Conservation (phyloP, 2,888 invertebrate species). For the Cataglyphis livida region DNA sequence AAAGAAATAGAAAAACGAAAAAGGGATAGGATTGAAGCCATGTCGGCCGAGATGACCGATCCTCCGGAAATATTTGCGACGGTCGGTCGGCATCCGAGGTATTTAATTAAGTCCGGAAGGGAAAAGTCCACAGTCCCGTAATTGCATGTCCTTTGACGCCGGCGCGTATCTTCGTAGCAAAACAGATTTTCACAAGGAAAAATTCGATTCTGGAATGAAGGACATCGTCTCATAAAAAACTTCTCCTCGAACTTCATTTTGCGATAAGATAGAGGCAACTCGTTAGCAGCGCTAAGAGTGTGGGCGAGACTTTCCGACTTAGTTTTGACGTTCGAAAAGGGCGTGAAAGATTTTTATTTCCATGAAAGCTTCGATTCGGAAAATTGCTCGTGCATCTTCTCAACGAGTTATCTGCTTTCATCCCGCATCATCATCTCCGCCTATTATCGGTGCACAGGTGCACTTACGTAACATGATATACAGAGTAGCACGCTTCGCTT, state of each 20-base stretch:
- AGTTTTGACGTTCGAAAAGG: not conserved
- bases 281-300: not conserved
- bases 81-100: conserved; percentile 33
- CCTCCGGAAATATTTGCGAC: conserved; percentile 38
- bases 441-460: not conserved
- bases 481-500: conserved; percentile 5
- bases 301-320: not conserved
- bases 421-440: conserved; percentile 4
- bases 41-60: not conserved
- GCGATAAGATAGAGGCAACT: not conserved
- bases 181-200: not conserved
- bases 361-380: not conserved
- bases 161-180: conserved; percentile 4
- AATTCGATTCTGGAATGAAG: conserved; percentile 5
- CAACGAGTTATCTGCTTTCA: not conserved
- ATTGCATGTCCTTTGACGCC: conserved; percentile 18
- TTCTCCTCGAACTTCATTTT: conserved; percentile 1
- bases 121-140: not conserved
- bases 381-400: not conserved
- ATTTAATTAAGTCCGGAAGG: conserved; percentile 48
- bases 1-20: not conserved
- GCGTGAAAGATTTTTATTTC: conserved; percentile 13
- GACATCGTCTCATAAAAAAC: not conserved
- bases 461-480: conserved; percentile 7
- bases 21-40: not conserved